A percentile compares a stretch with the other conserved stretches of the same genome.
Evolutionary conservation across 2,888 invertebrate genomes (phyloP).

Genomic region (Hylaea fasciaria): DNA sequence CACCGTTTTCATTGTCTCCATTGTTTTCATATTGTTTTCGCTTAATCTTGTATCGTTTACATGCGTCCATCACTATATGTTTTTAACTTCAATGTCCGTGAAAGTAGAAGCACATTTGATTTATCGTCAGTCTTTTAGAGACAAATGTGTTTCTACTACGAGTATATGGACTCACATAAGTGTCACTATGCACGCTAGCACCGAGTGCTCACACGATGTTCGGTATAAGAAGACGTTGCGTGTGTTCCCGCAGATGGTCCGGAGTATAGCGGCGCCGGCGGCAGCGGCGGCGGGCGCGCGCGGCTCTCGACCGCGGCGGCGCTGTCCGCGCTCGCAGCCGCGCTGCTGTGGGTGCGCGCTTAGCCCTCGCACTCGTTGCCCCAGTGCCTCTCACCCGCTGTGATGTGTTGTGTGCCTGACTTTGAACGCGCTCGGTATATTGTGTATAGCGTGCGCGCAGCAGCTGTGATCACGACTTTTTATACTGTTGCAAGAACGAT

Average conservation of each 20-base stretch:
- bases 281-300: constrained; percentile 50
- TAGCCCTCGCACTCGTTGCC: constrained; percentile 45
- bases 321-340: constrained; percentile 44
- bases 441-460: constrained; percentile 76
- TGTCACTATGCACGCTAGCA: constrained; percentile 32
- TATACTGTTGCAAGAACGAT: constrained; percentile 78
- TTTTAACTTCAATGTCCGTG: constrained; percentile 17
- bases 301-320: constrained; percentile 34
- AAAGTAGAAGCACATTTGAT: constrained; percentile 8
- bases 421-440: constrained; percentile 72
- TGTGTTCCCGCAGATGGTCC: constrained; percentile 54
- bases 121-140: neutral
- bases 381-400: constrained; percentile 10
- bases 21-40: constrained; percentile 42
- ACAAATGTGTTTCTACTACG: constrained; percentile 8
- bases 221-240: constrained; percentile 41
- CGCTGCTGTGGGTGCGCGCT: constrained; percentile 42
- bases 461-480: constrained; percentile 77
- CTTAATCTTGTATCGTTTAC: constrained; percentile 41
- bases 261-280: constrained; percentile 52
- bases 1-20: constrained; percentile 38
- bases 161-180: constrained; percentile 16
- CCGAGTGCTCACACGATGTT: constrained; percentile 30
- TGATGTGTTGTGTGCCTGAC: constrained; percentile 69
- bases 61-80: constrained; percentile 33